phyloP scores from a whole-genome alignment of 2,113 vertebrate genomes.

The Scalopus aquaticus region DNA sequence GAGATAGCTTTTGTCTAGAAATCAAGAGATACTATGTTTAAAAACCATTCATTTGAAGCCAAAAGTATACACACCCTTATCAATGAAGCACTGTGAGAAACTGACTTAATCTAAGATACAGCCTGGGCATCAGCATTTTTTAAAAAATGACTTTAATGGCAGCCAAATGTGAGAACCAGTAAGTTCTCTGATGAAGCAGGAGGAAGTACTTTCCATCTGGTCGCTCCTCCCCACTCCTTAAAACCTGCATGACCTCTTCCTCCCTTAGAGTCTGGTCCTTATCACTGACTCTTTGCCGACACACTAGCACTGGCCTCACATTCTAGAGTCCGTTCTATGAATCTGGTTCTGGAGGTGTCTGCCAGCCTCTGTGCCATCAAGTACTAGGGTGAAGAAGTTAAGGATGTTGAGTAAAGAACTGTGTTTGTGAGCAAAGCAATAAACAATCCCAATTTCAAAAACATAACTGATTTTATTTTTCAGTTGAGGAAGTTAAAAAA shows the following conservation, averaged over 20 bases:
- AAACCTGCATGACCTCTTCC: background rate
- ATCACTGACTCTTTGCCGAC: background rate
- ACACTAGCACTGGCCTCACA: accelerated
- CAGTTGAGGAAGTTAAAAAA: background rate
- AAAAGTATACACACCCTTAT: background rate
- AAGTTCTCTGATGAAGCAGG: background rate
- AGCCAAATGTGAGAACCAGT: background rate
- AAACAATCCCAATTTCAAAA: background rate
- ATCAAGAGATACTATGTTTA: background rate
- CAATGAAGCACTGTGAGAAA: background rate
- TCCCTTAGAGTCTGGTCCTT: background rate
- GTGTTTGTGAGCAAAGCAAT: background rate
- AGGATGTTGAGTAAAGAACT: background rate
- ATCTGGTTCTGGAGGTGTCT: background rate
- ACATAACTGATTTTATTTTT: background rate
- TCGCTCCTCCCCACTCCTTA: background rate
- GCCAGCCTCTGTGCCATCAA: background rate
- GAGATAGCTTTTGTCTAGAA: background rate
- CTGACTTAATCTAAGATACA: background rate
- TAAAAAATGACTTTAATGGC: background rate
- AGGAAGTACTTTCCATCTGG: background rate
- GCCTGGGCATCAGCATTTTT: background rate
- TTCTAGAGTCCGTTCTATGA: too few relatives aligned
- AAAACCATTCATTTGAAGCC: background rate
- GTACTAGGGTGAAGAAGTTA: background rate